These are phyloP conservation scores for Hydrozoanthus tunicans DNA, from an alignment of 64 coral and sea anemone genomes.

Conservation along the genomic window DNA sequence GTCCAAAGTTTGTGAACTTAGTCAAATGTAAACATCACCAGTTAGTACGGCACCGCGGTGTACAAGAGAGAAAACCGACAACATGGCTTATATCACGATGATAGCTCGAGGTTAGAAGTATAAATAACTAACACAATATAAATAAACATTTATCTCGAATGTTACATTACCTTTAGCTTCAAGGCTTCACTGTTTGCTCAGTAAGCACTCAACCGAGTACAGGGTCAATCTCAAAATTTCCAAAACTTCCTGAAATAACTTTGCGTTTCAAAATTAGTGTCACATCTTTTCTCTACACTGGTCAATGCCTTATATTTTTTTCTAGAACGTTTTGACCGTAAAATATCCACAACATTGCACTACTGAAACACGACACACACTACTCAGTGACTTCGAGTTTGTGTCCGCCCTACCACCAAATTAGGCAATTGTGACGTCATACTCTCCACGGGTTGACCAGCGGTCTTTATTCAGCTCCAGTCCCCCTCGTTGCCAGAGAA, in stretches of 20 bases:
- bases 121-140: background rate
- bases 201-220: background rate
- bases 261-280: background rate
- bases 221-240: background rate
- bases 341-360: no score
- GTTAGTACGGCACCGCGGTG: background rate
- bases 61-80: background rate
- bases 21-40: slow-evolving; percentile 45
- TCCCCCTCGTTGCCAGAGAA: background rate
- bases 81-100: background rate
- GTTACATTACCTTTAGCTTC: background rate
- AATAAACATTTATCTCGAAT: background rate
- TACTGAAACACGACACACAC: background rate
- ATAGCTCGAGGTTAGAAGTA: background rate
- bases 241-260: slow-evolving; percentile 8
- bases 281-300: slow-evolving; percentile 5
- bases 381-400: background rate
- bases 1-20: slow-evolving; percentile 29
- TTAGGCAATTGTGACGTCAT: slow-evolving; percentile 38
- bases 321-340: no score
- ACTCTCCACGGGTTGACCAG: background rate
- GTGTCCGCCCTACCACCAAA: background rate
- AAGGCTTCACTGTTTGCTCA: background rate
- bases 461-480: slow-evolving; percentile 31
- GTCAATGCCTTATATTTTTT: background rate